phyloP scores from a whole-genome alignment of 1,140 invertebrate genomes.

The Meloidogyne hapla region DNA sequence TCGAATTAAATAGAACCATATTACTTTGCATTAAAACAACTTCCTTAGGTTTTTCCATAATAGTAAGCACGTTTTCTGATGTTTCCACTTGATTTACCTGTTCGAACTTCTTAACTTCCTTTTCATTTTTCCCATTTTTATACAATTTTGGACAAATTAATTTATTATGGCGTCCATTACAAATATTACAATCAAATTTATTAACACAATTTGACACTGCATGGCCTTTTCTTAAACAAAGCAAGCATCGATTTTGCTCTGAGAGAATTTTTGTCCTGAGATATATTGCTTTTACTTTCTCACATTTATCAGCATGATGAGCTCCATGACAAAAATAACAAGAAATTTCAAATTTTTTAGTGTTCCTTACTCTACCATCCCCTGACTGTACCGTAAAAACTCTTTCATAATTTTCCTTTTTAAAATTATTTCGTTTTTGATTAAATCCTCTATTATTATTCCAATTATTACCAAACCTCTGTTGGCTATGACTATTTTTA shows the following conservation, averaged over 20 bases:
- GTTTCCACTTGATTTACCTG: neutral
- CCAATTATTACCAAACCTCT: neutral
- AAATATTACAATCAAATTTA: neutral
- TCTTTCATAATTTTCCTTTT: neutral
- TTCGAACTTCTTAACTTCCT: neutral
- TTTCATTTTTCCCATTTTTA: neutral
- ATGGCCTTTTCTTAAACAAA: constrained; percentile 1
- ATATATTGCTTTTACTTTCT: neutral
- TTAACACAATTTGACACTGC: neutral
- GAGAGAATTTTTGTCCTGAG: neutral
- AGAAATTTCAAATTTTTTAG: neutral
- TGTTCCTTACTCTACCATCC: neutral
- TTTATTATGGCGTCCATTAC: constrained; percentile 4
- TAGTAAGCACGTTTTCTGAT: neutral
- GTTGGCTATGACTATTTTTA: neutral
- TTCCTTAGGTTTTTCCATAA: neutral
- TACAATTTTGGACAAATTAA: neutral
- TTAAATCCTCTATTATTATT: constrained; percentile 3
- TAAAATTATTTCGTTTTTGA: neutral
- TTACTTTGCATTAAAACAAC: neutral
- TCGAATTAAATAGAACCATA: neutral
- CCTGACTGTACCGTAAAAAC: neutral
- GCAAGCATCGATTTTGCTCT: constrained; percentile 8
- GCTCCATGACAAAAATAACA: constrained; percentile 7
- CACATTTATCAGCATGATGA: neutral